Evolutionary conservation across 2,888 invertebrate genomes (phyloP).

Genomic region (Ormyrus nitidulus): DNA sequence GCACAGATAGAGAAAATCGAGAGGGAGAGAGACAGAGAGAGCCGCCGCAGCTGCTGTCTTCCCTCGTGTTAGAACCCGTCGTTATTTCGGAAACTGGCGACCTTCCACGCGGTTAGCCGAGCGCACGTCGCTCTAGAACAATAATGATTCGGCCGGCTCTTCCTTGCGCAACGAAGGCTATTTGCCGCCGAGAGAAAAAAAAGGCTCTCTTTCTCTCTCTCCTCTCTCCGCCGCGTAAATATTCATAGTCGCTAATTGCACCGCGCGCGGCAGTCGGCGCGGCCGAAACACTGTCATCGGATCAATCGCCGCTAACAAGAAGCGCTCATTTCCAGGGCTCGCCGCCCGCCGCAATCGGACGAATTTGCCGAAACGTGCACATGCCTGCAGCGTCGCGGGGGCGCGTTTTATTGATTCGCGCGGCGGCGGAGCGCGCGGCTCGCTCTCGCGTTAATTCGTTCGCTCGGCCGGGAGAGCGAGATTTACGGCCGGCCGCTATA

Average conservation of each 20-base stretch:
- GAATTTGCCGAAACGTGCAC: conserved; percentile 13
- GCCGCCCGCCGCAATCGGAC: conserved; percentile 27
- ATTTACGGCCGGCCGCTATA: conserved; percentile 21
- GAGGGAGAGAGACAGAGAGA: no score
- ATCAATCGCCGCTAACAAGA: conserved; percentile 69
- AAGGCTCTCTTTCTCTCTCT: no score
- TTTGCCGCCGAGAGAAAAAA: conserved; percentile 47
- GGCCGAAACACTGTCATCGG: conserved; percentile 62
- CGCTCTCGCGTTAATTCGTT: conserved; percentile 18
- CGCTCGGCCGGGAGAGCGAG: not conserved
- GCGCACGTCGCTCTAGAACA: conserved; percentile 34
- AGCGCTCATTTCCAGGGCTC: conserved; percentile 47
- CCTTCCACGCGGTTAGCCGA: conserved; percentile 38
- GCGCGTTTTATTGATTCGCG: conserved; percentile 28
- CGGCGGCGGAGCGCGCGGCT: not conserved
- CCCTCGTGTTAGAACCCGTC: conserved; percentile 17
- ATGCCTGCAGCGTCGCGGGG: not conserved
- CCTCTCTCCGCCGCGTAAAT: no score
- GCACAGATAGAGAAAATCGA: no score
- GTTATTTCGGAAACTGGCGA: conserved; percentile 52
- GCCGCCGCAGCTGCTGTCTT: conserved; percentile 11
- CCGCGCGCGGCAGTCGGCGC: conserved; percentile 62
- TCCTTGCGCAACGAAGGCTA: conserved; percentile 61
- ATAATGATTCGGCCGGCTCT: conserved; percentile 32
- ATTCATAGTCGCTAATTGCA: not conserved